Conservation (phyloP, 1,140 invertebrate genomes). For the Apolygus lucorum region DNA sequence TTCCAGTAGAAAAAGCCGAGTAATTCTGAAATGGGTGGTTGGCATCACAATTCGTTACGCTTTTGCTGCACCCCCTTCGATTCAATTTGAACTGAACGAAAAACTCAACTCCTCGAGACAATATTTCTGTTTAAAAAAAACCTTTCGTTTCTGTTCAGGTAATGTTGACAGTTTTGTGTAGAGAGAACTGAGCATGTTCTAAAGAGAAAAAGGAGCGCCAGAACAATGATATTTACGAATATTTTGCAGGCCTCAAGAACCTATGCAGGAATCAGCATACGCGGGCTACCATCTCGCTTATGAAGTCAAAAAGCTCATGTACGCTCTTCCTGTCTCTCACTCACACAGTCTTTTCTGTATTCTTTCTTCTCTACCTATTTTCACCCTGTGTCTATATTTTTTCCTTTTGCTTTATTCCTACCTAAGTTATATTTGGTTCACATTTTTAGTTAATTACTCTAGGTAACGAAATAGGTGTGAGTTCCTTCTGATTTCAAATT, state of each 20-base stretch:
- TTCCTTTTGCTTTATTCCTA: not conserved
- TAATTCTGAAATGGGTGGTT: too few species aligned
- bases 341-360: slow-evolving; percentile 33
- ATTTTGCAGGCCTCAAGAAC: slow-evolving; percentile 62
- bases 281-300: slow-evolving; percentile 96
- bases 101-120: too few species aligned
- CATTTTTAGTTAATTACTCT: not conserved
- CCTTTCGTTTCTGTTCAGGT: too few species aligned
- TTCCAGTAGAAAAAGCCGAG: too few species aligned
- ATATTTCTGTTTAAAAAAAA: too few species aligned
- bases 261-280: slow-evolving; percentile 61
- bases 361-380: slow-evolving; percentile 20
- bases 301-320: slow-evolving; percentile 99
- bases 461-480: not conserved
- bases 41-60: too few species aligned
- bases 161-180: too few species aligned
- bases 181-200: not conserved
- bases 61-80: too few species aligned
- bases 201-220: not conserved
- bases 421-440: not conserved
- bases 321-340: slow-evolving; percentile 49
- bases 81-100: too few species aligned
- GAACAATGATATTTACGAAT: slow-evolving; percentile 22
- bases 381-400: slow-evolving; percentile 10
- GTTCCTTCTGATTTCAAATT: not conserved